Conservation (phyloP, 2,113 vertebrate genomes). For the Mixornis gularis region DNA sequence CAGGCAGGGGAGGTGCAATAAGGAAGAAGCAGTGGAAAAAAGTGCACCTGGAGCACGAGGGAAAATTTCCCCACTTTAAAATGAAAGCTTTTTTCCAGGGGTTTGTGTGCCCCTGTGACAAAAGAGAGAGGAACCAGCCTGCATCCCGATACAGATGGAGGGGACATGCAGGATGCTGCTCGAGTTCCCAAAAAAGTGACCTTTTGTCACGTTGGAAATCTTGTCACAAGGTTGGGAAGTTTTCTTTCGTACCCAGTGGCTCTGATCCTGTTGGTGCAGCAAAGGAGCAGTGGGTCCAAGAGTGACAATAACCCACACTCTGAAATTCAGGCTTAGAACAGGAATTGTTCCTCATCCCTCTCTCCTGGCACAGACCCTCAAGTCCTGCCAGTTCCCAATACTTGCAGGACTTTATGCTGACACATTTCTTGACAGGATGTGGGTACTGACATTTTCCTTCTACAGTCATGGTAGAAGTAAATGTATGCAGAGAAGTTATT, state of each 20-base stretch:
- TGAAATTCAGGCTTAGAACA: neutral
- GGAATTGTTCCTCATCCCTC: neutral
- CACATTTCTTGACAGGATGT: neutral
- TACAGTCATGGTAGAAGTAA: neutral
- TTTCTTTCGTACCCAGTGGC: neutral
- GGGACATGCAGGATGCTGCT: fast-evolving
- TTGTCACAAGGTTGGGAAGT: neutral
- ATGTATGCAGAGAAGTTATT: neutral
- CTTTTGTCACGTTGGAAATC: neutral
- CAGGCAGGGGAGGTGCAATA: neutral
- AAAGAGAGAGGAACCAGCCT: neutral
- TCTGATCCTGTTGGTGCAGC: neutral
- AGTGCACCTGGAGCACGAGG: neutral
- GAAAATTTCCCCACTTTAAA: neutral
- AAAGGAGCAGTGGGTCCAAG: neutral
- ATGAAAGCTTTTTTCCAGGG: fast-evolving
- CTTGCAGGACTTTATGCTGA: neutral
- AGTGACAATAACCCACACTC: neutral
- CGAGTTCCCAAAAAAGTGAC: neutral
- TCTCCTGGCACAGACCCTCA: neutral
- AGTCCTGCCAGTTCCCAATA: neutral
- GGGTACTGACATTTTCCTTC: neutral
- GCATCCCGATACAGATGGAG: neutral
- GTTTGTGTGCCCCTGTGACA: neutral
- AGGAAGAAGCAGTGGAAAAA: neutral